These are phyloP conservation scores for Glaucidium brasilianum DNA, from an alignment of 2,113 vertebrate species.

Conservation along the genomic window DNA sequence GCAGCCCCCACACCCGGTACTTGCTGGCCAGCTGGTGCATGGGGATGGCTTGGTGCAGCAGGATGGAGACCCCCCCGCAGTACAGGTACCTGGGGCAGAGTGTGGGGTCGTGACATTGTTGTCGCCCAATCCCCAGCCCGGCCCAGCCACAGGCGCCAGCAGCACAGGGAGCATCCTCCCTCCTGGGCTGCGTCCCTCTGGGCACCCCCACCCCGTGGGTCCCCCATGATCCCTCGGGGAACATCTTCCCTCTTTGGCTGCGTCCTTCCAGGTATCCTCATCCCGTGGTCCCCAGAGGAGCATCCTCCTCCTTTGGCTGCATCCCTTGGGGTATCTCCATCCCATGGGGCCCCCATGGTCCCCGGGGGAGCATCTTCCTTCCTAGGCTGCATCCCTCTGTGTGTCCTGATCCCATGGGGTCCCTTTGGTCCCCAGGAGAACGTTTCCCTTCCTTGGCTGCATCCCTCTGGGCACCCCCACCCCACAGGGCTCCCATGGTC, in stretches of 20 bases:
- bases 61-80: conserved; percentile 86
- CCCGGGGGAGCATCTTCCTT: neutral
- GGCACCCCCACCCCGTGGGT: neutral
- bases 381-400: neutral
- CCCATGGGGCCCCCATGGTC: neutral
- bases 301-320: neutral
- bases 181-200: neutral
- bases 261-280: neutral
- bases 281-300: neutral
- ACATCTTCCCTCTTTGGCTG: neutral
- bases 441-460: neutral
- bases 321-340: neutral
- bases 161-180: neutral
- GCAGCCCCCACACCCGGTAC: conserved; percentile 83
- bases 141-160: fast-evolving
- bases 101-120: fast-evolving
- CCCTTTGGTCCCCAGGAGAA: fast-evolving
- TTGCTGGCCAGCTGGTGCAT: conserved; percentile 89
- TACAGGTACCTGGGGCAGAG: conserved; percentile 87
- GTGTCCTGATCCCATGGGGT: neutral
- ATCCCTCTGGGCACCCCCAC: neutral
- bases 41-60: conserved; percentile 86
- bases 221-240: neutral
- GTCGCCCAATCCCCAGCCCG: neutral
- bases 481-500: neutral